These are phyloP conservation scores for Hirtodrosophila trivittata DNA, from an alignment of 2,888 invertebrate genomes.

Conservation along the genomic window DNA sequence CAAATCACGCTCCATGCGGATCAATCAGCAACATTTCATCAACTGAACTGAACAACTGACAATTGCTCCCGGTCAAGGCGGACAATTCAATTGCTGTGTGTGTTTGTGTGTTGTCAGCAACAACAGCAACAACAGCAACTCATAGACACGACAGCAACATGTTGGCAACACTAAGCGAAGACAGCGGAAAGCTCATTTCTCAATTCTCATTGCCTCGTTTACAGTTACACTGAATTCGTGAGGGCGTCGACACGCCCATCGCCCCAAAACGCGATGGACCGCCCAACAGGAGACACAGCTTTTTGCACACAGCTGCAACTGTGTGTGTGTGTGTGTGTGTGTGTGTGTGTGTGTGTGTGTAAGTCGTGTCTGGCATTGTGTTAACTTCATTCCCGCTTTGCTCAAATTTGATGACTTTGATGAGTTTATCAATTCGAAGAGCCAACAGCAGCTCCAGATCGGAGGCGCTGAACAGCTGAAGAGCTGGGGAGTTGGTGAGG, in stretches of 20 bases:
- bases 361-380: constrained; percentile 70
- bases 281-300: constrained; percentile 23
- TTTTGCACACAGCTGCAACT: not conserved
- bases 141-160: constrained; percentile 61
- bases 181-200: constrained; percentile 14
- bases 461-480: too few species aligned
- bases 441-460: too few species aligned
- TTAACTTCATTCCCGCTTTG: constrained; percentile 57
- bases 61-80: constrained; percentile 43
- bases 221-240: constrained; percentile 70
- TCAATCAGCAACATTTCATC: constrained; percentile 65
- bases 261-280: constrained; percentile 16
- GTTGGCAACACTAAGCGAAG: constrained; percentile 15
- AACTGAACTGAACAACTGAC: constrained; percentile 44
- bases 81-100: constrained; percentile 65
- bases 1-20: constrained; percentile 73
- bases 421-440: constrained; percentile 62
- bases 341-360: constrained; percentile 7
- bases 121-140: constrained; percentile 16
- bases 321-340: not conserved
- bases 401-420: constrained; percentile 72
- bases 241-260: constrained; percentile 58
- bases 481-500: too few species aligned
- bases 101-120: constrained; percentile 5
- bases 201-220: constrained; percentile 32